Base-by-base conservation (phyloP, 2,888 invertebrate species). In the Drosophila histrio region DNA sequence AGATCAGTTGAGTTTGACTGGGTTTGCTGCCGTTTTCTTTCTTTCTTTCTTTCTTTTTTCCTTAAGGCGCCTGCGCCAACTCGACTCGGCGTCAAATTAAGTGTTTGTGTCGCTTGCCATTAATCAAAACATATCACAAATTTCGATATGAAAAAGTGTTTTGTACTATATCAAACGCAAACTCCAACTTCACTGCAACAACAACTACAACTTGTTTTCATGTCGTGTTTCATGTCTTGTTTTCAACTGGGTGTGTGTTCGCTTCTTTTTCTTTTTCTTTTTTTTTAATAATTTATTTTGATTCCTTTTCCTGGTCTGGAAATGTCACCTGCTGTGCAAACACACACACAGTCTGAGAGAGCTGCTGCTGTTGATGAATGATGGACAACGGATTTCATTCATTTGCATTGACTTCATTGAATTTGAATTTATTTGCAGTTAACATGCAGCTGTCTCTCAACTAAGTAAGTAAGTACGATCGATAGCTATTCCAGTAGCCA, bases 71-170 rank as follows among this genome's bases (percentile, higher is more conserved):
- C 90, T 89, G 85, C 82, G 78, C 65, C 67, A 62, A 41, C 9
- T 5, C 30, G 39, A 21, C 19, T 77, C 71, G 75, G 89, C 89
- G 89, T 89, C 89, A 90, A 90, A 90, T 90, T 90, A 90, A 90
- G 89, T 90, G 89, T 89, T 90, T 90, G 88, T 88, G 89, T 89
- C 89, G 86, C 81, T 87, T 65, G 76, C 79, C 90, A 90, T 90
- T 90, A 90, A 90, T 90, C 90, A 90, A 77, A 79, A 82, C 87
- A 85, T 86, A 86, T 87, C 85, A 86, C 75, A 86, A 87, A 68
- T 81, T 87, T 87, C 89, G 84, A 85, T 85, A 85, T 85, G 84
- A 85, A 88, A 88, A 85, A 85, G 70, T 88, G 79, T 85, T 83
- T 83, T 84, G 88, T 86, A 88, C 74, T 74, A 88, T 82, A 88